Percentiles rank a stretch among this genome's conserved stretches.
Evolutionary conservation across 2,888 invertebrate species (phyloP).

Genomic region (Hypolimnas misippus): DNA sequence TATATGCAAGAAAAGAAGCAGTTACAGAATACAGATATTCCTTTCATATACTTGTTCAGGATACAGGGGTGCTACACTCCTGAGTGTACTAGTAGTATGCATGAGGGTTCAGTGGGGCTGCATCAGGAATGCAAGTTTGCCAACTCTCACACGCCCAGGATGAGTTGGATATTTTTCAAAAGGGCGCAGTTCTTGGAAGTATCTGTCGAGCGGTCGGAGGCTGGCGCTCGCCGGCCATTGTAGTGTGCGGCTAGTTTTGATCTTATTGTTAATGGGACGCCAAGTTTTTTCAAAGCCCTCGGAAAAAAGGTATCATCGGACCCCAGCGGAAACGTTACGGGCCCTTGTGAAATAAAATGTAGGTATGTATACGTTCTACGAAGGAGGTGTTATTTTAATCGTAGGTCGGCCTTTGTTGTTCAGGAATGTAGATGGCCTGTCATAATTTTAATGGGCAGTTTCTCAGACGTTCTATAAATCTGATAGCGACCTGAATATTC

Average conservation of each 20-base stretch:
- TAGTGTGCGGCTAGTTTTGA: constrained; percentile 82
- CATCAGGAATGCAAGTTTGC: constrained; percentile 71
- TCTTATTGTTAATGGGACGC: constrained; percentile 84
- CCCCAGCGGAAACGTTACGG: constrained; percentile 83
- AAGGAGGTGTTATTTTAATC: constrained; percentile 84
- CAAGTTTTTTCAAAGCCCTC: constrained; percentile 78
- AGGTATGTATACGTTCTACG: constrained; percentile 76
- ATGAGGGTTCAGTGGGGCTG: constrained; percentile 24
- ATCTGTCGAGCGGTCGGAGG: constrained; percentile 71
- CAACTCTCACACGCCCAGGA: constrained; percentile 76
- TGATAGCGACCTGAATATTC: constrained; percentile 28
- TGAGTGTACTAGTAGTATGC: not conserved
- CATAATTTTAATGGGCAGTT: constrained; percentile 81
- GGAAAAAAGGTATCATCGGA: constrained; percentile 79
- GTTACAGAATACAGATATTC: too few species aligned
- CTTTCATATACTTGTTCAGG: too few species aligned
- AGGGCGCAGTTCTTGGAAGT: constrained; percentile 80
- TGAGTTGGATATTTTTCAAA: constrained; percentile 79
- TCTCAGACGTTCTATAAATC: constrained; percentile 63
- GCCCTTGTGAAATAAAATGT: constrained; percentile 80
- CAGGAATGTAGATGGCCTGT: constrained; percentile 82
- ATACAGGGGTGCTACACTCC: too few species aligned
- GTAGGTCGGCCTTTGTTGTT: constrained; percentile 80
- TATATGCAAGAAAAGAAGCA: not conserved
- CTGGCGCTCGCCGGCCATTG: constrained; percentile 80